Evolutionary conservation across 2,113 vertebrate genomes (phyloP), one percentile per base, ranked within the genome.

Genomic region (Albula goreensis): DNA sequence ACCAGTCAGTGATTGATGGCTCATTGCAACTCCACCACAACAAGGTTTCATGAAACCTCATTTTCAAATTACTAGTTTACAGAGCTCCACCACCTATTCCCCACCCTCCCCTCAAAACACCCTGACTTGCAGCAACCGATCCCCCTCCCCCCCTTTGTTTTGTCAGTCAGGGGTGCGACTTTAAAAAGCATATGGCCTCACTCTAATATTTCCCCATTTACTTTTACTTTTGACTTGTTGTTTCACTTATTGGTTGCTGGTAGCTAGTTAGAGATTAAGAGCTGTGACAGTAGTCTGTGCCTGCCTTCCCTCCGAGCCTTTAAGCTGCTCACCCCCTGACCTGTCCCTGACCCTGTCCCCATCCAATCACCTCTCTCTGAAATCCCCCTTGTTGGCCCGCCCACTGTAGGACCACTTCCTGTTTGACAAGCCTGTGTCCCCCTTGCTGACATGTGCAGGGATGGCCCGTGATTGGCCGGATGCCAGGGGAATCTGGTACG

Each of bases 391-490:
- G 13, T 74, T 78, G 78, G 10, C 86, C 86, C 31, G 49, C 31
- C 53, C 82, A 74, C 70, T 90, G 22, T 90, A 98, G 97, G 97
- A 98, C 90, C 97, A 98, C 92, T 98, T 98, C 94, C 93, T 98
- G 88, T 98, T 98, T 92, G 97, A 98, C 94, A 98, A 98, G 88
- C 97, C 97, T 1, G 96, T 98, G 82, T 98, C 97, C 88, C 97
- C 97, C 3, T 92, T 98, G 94, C 93, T 98, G 91, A 98, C 97
- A 5, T 98, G 97, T 91, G 97, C 97, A 63, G 97, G 97, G 90
- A 98, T 98, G 97, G 97, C 96, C 89, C 95, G 97, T 83, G 97
- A 98, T 95, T 98, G 97, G 97, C 97, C 97, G 8, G 97, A 98
- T 86, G 97, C 96, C 94, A 94, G 97, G 89, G 97, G 98, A 93